These are phyloP conservation scores for Leptopilina myrica DNA, from an alignment of 2,888 invertebrate genomes.

Conservation along the genomic window DNA sequence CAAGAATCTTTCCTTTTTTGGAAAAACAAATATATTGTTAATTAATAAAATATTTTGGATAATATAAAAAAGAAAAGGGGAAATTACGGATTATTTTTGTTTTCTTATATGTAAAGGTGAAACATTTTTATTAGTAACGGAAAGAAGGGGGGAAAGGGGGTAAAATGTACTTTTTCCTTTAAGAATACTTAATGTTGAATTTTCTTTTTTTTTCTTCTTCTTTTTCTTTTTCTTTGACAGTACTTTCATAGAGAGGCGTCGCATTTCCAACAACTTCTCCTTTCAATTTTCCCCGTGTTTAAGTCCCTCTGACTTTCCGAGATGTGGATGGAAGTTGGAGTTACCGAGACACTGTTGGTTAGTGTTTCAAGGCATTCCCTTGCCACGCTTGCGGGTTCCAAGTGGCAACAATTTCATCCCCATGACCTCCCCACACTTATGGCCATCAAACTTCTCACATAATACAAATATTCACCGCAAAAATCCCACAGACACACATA, in stretches of 20 bases:
- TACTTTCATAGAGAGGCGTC: constrained; percentile 17
- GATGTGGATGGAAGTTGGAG: constrained; percentile 45
- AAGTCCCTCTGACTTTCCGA: constrained; percentile 29
- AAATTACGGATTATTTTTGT: too few relatives aligned
- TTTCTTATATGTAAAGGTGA: too few relatives aligned
- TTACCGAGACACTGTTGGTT: constrained; percentile 48
- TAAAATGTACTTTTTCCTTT: too few relatives aligned
- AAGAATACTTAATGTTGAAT: neutral
- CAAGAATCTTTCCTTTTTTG: too few relatives aligned
- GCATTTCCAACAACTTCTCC: constrained; percentile 21
- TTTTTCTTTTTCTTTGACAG: neutral
- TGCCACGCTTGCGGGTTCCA: constrained; percentile 57
- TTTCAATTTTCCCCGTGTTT: constrained; percentile 28
- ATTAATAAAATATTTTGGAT: too few relatives aligned
- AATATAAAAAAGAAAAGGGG: too few relatives aligned
- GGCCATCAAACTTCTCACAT: constrained; percentile 21
- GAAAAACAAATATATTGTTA: too few relatives aligned
- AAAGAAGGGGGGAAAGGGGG: too few relatives aligned
- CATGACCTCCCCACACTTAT: constrained; percentile 25
- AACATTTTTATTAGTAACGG: too few relatives aligned
- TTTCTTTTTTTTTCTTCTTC: neutral
- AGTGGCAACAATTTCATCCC: constrained; percentile 56
- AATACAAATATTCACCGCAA: neutral
- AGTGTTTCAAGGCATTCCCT: constrained; percentile 61
- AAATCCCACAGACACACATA: neutral